Evolutionary conservation across 2,113 vertebrate species (phyloP).

Genomic region (Climacteris rufus): DNA sequence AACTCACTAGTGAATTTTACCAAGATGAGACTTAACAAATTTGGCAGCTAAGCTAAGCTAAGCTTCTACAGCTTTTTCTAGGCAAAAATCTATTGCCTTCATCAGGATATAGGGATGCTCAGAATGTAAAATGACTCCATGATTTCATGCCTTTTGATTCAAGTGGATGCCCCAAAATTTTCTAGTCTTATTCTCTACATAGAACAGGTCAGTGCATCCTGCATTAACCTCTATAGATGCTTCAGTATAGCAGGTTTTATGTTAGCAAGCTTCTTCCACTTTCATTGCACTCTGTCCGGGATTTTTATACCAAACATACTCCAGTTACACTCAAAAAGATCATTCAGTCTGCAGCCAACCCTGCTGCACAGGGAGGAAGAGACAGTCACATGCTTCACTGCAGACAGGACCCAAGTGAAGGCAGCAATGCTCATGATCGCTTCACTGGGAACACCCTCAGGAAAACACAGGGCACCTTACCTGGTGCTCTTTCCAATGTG

Average conservation of each 20-base stretch:
- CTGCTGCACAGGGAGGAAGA: not conserved
- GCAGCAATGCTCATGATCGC: not conserved
- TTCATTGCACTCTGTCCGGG: not conserved
- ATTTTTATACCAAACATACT: not conserved
- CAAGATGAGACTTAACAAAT: not conserved
- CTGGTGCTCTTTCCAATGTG: not conserved
- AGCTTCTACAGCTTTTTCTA: not conserved
- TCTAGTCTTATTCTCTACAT: not conserved
- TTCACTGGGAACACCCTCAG: not conserved
- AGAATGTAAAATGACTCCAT: not conserved
- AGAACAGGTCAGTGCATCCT: not conserved
- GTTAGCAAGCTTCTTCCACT: not conserved
- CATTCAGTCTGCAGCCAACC: not conserved
- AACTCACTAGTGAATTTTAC: not conserved
- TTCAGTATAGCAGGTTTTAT: not conserved
- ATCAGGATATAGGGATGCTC: not conserved
- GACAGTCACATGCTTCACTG: fast-evolving
- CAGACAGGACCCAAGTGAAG: not conserved
- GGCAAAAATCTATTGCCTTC: not conserved
- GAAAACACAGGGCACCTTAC: not conserved
- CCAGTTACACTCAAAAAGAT: not conserved
- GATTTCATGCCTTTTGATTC: not conserved
- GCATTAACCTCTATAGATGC: not conserved
- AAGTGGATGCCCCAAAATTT: not conserved
- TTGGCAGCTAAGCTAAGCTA: too few species aligned